Evolutionary conservation across 2,797 vertebrate genomes (phyloP), one percentile per base, ranked within the genome.

Genomic region (Pseudocheirus occidentalis): DNA sequence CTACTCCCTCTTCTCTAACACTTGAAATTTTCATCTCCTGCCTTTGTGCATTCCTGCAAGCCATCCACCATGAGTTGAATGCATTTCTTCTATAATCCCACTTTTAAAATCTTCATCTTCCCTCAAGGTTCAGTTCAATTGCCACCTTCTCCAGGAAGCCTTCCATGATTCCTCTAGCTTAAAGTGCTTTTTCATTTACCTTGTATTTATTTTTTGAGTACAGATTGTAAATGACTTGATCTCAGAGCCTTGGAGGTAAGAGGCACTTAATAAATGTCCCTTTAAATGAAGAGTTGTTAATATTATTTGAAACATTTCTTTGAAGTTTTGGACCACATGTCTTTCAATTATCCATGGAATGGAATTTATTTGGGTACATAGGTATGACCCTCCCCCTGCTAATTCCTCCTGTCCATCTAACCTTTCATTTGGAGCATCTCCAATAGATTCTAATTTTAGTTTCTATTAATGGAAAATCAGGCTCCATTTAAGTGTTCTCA

Each of bases 341-440:
- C 29, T 93, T 96, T 95, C 93, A 90, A 96, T 95, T 97, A 94
- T 90, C 34, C 52, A 90, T 93, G 91, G 87, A 31, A 89, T 28
- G 91, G 28, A 3, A 58, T 57, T 94, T 0, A 93, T 9, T 92
- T 90, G 62, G 81, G 56, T 55, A 40, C 96, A 95, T 90, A 92
- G 81, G 90, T 92, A 55, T 94, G 52, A 58, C 24, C 55, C 95
- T 91, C 2, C 46, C 92, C 93, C n/a, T 12, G 10, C 57, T 94
- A 11, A 46, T 95, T 73, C 55, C 4, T 58, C 73, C 16, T 40
- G 93, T 50, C 40, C 5, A n/a, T 55, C 50, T 58, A 34, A 57
- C 18, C 92, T 93, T 93, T 90, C 55, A 93, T 94, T 95, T 1
- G 2, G 73, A 91, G 90, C 46, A 94, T 34, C 28, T 89, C 59